Conservation (phyloP, 1,140 invertebrate species). For the Coenobita brevimanus region DNA sequence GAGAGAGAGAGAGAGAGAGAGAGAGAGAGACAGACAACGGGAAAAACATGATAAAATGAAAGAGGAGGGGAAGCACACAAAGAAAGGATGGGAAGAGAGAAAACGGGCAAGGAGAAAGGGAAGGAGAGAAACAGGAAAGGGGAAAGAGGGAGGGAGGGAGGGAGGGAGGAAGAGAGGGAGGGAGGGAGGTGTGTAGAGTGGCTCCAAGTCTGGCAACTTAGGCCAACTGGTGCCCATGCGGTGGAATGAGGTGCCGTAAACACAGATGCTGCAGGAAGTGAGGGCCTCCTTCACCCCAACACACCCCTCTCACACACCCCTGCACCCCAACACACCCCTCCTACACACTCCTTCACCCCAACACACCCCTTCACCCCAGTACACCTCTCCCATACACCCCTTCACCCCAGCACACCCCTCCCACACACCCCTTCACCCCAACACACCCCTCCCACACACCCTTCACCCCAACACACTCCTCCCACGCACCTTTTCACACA, state of each 20-base stretch:
- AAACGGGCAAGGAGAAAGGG: neutral
- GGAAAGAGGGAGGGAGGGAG: constrained; percentile 9
- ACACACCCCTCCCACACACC: neutral
- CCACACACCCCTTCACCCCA: neutral
- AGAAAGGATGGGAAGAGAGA: neutral
- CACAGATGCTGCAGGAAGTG: no score
- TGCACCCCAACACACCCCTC: neutral
- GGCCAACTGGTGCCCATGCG: no score
- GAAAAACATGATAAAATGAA: neutral
- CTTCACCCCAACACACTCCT: neutral
- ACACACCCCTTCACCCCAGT: neutral
- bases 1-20: neutral
- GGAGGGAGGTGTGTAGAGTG: neutral
- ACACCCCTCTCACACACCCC: neutral
- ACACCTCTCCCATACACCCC: neutral
- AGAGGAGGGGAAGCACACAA: neutral
- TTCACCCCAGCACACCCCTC: neutral
- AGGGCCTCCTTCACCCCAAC: neutral
- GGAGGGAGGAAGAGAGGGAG: constrained; percentile 9
- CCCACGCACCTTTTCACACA: neutral
- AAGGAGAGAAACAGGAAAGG: neutral
- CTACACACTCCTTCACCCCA: no score
- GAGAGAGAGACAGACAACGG: no score
- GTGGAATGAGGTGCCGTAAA: no score
- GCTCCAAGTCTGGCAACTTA: no score